These are phyloP conservation scores for Oasisia sp. DNA, from an alignment of 2,888 invertebrate genomes.

Conservation along the genomic window DNA sequence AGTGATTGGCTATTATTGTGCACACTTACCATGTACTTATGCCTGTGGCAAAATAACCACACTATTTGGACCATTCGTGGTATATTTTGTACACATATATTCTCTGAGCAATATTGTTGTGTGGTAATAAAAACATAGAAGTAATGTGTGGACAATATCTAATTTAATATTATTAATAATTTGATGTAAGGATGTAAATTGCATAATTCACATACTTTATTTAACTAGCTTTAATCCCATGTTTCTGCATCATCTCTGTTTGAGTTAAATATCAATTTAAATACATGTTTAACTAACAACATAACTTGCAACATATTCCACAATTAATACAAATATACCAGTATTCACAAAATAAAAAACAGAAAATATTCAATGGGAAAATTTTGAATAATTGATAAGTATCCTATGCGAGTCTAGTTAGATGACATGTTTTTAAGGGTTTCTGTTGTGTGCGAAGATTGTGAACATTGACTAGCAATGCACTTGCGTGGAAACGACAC, in stretches of 20 bases:
- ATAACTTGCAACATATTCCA: neutral
- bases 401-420: neutral
- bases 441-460: neutral
- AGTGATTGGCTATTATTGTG: neutral
- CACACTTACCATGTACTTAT: neutral
- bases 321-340: neutral
- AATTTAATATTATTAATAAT: neutral
- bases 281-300: neutral
- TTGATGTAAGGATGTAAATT: neutral
- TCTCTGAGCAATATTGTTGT: neutral
- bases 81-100: neutral
- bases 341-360: neutral
- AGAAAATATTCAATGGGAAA: neutral
- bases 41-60: neutral
- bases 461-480: constrained; percentile 12
- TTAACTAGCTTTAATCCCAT: neutral
- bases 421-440: neutral
- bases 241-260: neutral
- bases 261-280: neutral
- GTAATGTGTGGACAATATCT: neutral
- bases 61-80: neutral
- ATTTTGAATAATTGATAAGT: neutral
- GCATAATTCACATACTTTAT: neutral
- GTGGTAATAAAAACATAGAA: neutral
- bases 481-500: neutral